Percentiles rank a stretch among this genome's conserved stretches.
Conservation (phyloP, 2,113 vertebrate genomes). For the Nicator chloris region DNA sequence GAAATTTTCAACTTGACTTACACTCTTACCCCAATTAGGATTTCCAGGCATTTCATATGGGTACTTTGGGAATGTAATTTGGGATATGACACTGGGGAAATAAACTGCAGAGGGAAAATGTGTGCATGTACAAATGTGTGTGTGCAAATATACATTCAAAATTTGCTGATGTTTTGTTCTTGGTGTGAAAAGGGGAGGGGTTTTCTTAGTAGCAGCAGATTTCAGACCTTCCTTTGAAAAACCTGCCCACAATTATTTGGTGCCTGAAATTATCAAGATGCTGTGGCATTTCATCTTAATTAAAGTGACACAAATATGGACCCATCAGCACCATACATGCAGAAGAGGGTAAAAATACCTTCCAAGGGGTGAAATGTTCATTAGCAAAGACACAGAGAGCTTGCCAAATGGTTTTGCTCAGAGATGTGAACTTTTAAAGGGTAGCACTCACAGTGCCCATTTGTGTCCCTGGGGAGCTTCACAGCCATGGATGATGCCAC, state of each 20-base stretch:
- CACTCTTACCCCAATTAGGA: background rate
- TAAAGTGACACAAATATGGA: rapidly evolving
- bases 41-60: background rate
- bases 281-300: background rate
- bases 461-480: background rate
- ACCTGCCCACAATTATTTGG: background rate
- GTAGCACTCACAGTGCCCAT: background rate
- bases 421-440: background rate
- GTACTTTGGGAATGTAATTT: background rate
- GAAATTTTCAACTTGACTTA: background rate
- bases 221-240: background rate
- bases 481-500: rapidly evolving
- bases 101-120: background rate
- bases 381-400: background rate
- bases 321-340: background rate
- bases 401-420: background rate
- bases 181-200: background rate
- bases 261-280: background rate
- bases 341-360: background rate
- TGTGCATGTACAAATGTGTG: background rate
- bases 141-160: background rate
- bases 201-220: background rate
- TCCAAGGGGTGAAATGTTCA: background rate
- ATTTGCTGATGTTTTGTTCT: background rate
- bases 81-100: background rate